phyloP scores from a whole-genome alignment of 2,888 invertebrate genomes.

The Trichogramma evanescens region DNA sequence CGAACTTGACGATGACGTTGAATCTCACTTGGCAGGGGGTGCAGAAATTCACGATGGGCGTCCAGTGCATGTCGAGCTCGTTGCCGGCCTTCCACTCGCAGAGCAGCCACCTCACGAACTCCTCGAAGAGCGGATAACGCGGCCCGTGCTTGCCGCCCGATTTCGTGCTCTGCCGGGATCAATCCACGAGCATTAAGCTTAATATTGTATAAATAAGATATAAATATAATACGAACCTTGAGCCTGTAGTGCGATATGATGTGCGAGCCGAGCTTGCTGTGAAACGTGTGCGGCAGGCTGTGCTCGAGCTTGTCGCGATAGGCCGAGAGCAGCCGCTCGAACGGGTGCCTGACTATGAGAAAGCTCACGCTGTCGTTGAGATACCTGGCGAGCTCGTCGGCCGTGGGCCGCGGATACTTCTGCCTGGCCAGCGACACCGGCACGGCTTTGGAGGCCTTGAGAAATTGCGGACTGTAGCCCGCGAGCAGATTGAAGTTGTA shows the following conservation, averaged over 20 bases:
- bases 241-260: conserved; percentile 68
- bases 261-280: conserved; percentile 70
- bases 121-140: conserved; percentile 70
- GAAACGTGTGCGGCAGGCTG: conserved; percentile 74
- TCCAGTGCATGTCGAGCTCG: conserved; percentile 79
- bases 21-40: conserved; percentile 80
- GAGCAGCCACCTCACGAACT: conserved; percentile 72
- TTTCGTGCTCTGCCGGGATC: conserved; percentile 31
- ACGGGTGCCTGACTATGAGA: conserved; percentile 74
- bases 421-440: conserved; percentile 71
- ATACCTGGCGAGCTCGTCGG: conserved; percentile 64
- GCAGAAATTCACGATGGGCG: conserved; percentile 76
- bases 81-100: conserved; percentile 61
- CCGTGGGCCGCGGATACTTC: conserved; percentile 69
- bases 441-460: conserved; percentile 70
- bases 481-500: conserved; percentile 83
- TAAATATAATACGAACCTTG: conserved; percentile 47
- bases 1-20: conserved; percentile 74
- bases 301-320: conserved; percentile 80
- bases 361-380: conserved; percentile 73
- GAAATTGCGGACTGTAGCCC: conserved; percentile 70
- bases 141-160: conserved; percentile 46
- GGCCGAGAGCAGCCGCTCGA: conserved; percentile 72
- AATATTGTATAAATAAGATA: no score
- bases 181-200: no score